phyloP scores from a whole-genome alignment of 2,113 vertebrate species.

The Corapipo altera region DNA sequence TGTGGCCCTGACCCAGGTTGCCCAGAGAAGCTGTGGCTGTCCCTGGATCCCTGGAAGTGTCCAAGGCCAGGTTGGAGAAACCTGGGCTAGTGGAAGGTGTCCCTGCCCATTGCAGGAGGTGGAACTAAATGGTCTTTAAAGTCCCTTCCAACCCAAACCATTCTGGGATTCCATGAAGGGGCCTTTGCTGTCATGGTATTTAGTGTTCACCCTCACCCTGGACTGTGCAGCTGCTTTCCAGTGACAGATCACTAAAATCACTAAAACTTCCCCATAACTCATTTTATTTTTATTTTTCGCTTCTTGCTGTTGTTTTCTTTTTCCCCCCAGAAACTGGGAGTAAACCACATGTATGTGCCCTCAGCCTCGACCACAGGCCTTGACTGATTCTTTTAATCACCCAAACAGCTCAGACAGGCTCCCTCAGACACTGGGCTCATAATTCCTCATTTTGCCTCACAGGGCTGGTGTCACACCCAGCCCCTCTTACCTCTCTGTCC shows the following conservation, averaged over 20 bases:
- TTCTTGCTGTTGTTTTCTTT: background rate
- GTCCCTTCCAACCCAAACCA: background rate
- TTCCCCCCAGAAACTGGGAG: background rate
- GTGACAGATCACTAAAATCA: background rate
- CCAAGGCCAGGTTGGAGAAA: background rate
- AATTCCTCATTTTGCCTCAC: conserved; percentile 73
- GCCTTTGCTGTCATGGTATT: background rate
- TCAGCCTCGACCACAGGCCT: conserved; percentile 33
- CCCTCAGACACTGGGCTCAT: conserved; percentile 73
- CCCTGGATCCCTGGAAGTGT: too few species aligned
- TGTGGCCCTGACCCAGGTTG: too few species aligned
- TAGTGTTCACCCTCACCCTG: background rate
- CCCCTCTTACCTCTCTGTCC: background rate
- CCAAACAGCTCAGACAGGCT: conserved; percentile 58
- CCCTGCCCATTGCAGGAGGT: too few species aligned
- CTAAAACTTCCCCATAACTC: background rate
- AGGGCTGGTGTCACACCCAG: background rate
- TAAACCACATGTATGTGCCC: background rate
- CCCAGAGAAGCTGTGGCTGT: too few species aligned
- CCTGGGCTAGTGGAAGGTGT: fast-evolving
- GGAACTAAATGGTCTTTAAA: background rate
- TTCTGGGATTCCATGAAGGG: background rate
- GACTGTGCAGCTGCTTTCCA: fast-evolving
- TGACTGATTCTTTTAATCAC: conserved; percentile 85
- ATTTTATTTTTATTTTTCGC: background rate